Base-by-base conservation (phyloP, 2,888 invertebrate species). In the Priapulus caudatus region DNA sequence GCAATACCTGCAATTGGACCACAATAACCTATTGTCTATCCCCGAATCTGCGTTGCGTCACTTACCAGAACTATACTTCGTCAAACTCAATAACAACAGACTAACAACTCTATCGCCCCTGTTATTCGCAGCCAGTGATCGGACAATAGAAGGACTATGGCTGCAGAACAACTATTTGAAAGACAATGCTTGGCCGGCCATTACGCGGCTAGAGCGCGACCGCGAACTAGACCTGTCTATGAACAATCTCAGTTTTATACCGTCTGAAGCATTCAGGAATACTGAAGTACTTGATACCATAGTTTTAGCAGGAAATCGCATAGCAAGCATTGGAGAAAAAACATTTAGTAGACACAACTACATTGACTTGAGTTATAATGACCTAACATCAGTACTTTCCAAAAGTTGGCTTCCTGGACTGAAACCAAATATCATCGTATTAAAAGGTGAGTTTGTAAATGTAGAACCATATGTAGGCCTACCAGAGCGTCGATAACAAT, bases 281-380 rank as follows among this genome's bases (percentile, higher is more conserved):
- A 33, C 33, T 33, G 33, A 33, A 33, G 33, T 33, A n/a, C 33
- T 33, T n/a, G n/a, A 33, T 33, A n/a, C 10, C n/a, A 10, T 33
- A n/a, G 10, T 10, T 33, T 33, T 33, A n/a, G 33, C 10, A 10
- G 33, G 33, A 33, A 33, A 33, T n/a, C 10, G n/a, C 33, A 33
- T 33, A 10, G n/a, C 33, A 10, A 10, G 10, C n/a, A 33, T 33
- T 10, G 33, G 33, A 10, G 33, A 33, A 33, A 10, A 33, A 10
- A n/a, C 33, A 10, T 33, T 33, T n/a, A 10, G 10, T 10, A 33
- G 33, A 10, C 33, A 33, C 33, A 33, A n/a, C 10, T n/a, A 33
- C n/a, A 33, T 33, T 33, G 33, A 33, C 33, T 33, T 33, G n/a
- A 33, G 33, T 10, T n/a, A 33, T n/a, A 33, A 33, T 33, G 33